Evolutionary conservation across 1,140 invertebrate genomes (phyloP), one percentile per base, ranked within the genome.

Genomic region (Lucilia cuprina): DNA sequence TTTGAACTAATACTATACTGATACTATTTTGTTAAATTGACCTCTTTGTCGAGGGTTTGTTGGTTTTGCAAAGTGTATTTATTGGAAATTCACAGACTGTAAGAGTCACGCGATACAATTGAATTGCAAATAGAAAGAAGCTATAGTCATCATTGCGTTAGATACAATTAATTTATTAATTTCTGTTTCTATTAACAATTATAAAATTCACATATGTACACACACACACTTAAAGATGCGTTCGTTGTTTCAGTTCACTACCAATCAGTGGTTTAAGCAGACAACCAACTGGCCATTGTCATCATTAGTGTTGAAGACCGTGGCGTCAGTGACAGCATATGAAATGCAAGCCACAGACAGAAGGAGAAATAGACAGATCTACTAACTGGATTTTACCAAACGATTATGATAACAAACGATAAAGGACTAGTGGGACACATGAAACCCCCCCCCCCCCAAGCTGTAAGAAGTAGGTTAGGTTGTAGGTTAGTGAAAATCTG

Each of bases 251-350:
- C 41, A 80, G 34, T 47, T 41, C 41, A 49, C 9, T 80, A 19
- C 4, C 41, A 13, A 80, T 80, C 77, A 80, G 9, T 47, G 2
- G 47, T 10, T 77, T 30, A 80, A 21, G 17, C n/a, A 25, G 41
- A 80, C 47, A 21, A 80, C 47, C 77, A 80, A 21, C 77, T 80
- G 41, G 77, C 9, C 77, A 47, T 49, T 80, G 77, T 80, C 77
- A 80, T 80, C 77, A 80, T 80, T 80, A 80, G 77, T 80, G 77
- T 80, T 80, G 77, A 80, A 80, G 25, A 80, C 77, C 77, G 77
- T 80, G 77, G 77, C 77, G 77, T 80, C 41, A 21, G 41, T 49
- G 47, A 50, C 77, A 80, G 77, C 65, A 70, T 70, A 21, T 70
- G 19, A 70, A 70, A 70, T 70, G 19, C n/a, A 70, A 25, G 41